These are phyloP conservation scores for Sphaerophoria rueppellii DNA, from an alignment of 2,888 invertebrate species.

Conservation along the genomic window DNA sequence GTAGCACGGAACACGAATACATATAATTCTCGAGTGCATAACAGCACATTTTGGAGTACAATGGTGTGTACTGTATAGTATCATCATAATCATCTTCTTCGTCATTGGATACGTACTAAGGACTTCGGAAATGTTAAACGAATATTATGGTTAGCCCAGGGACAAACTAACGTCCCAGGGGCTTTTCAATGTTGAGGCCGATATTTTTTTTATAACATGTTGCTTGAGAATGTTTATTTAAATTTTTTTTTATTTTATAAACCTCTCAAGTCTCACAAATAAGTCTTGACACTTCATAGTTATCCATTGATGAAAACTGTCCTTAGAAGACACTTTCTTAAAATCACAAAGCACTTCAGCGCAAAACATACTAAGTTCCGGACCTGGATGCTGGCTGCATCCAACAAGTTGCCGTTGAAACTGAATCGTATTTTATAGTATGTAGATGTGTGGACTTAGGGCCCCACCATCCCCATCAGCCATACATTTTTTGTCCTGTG, in stretches of 20 bases:
- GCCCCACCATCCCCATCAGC: background rate
- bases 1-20: no score
- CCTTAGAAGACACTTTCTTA: no score
- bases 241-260: no score
- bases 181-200: no score
- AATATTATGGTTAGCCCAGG: background rate
- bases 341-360: no score
- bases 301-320: no score
- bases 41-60: conserved; percentile 21
- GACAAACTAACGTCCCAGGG: no score
- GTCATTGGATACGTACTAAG: background rate
- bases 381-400: background rate
- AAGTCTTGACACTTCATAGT: no score
- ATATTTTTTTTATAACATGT: no score
- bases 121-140: background rate
- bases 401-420: conserved; percentile 44
- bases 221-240: no score
- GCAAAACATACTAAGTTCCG: background rate
- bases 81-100: conserved; percentile 9
- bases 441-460: conserved; percentile 15
- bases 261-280: no score
- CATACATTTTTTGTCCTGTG: conserved; percentile 30
- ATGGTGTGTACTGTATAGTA: conserved; percentile 6
- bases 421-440: conserved; percentile 30
- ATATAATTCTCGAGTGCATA: background rate